Evolutionary conservation across 2,888 invertebrate genomes (phyloP), one percentile per base, ranked within the genome.

Genomic region (Alcis repandata): DNA sequence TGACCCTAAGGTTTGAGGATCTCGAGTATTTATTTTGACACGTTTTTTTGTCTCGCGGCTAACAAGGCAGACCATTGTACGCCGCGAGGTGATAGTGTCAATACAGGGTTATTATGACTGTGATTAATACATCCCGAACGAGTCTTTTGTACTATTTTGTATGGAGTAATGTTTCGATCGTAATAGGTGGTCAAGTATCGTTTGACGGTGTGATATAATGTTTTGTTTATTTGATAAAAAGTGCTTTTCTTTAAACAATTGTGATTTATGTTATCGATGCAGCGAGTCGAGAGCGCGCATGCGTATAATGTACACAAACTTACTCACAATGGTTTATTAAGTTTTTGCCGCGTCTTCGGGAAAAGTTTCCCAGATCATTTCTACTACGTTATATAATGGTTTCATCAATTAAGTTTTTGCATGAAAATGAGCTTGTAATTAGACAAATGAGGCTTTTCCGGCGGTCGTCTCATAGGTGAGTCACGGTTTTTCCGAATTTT

Each of bases 401-500:
- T 87, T 87, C 82, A 83, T 86, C 82, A 77, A 80, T 72, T 74
- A 63, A 70, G 77, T 67, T 79, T 87, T 87, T 84, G 75, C 77
- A 77, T 73, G 75, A 77, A 83, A 80, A 81, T 80, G 68, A 76
- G 79, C 77, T 83, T 79, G 74, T 82, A 83, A 88, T 86, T 83
- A 83, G 79, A 77, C 79, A 77, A 84, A 74, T 73, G 80, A 84
- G 89, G 87, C 87, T 89, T 92, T 91, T 90, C 90, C 89, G 85
- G 82, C 72, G 79, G 69, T 83, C 77, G 85, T 83, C 77, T 85
- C 80, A 82, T 73, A 73, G 75, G 69, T 92, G 92, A 92, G 77
- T 92, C 92, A 92, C 74, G 89, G 88, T 85, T 88, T 93, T 93
- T 79, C 92, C 91, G 84, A 90, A 91, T 90, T 92, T 92, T 70